Conservation (phyloP, 2,113 vertebrate species). For the Calypte anna region DNA sequence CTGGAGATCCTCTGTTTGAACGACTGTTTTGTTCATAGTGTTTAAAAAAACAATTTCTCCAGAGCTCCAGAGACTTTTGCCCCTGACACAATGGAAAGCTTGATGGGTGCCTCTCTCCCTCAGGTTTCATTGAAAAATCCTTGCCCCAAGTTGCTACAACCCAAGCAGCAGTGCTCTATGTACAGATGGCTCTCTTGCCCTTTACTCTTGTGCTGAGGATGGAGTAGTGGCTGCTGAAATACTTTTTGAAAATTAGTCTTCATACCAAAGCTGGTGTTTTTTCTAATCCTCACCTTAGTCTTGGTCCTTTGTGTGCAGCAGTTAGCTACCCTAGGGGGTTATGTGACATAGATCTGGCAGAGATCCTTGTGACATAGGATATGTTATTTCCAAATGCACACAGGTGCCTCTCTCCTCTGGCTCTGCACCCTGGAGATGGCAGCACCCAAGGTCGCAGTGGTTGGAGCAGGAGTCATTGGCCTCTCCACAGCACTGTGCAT, state of each 20-base stretch:
- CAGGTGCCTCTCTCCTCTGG: background rate
- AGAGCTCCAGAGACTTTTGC: background rate
- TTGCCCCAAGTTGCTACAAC: background rate
- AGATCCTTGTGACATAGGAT: background rate
- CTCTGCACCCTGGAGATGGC: constrained; percentile 46
- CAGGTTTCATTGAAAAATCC: background rate
- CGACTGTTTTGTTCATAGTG: background rate
- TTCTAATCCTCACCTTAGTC: background rate
- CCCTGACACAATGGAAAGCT: accelerated
- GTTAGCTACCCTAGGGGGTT: background rate
- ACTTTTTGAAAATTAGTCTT: background rate
- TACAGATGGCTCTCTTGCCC: background rate
- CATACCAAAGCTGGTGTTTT: background rate
- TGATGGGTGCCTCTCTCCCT: background rate
- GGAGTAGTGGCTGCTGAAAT: background rate
- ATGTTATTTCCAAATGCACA: background rate
- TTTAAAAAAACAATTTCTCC: background rate
- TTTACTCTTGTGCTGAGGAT: background rate
- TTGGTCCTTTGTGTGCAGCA: background rate
- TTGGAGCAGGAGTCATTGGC: constrained; percentile 89
- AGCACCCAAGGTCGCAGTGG: constrained; percentile 73
- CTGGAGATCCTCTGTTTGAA: background rate
- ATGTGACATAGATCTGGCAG: background rate
- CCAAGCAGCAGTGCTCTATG: accelerated
- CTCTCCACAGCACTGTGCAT: constrained; percentile 89